Evolutionary conservation across 2,888 invertebrate species (phyloP), one percentile per base, ranked within the genome.

Genomic region (Tiliacea aurago): DNA sequence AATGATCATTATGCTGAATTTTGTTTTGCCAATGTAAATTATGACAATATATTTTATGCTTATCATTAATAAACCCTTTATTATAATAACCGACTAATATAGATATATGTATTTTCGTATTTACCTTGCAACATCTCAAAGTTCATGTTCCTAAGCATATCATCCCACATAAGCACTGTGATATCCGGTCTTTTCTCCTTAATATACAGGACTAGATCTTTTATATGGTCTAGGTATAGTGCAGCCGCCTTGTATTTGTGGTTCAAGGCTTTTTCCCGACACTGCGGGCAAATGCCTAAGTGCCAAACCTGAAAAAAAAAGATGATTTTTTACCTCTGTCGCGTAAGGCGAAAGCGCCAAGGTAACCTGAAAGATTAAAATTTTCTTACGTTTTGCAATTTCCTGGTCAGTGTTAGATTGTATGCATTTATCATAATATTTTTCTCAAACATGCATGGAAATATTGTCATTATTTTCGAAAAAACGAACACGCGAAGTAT

Each of bases 161-260:
- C 99, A 89, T 99, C 98, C 98, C 99, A 99, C 93, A 98, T 97
- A 18, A 99, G 97, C 7, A 98, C 95, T 78, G 95, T 97, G 47
- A 98, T 90, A 70, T 95, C 92, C 0, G 98, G 98, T 88, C 97
- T 97, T 53, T 95, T 96, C 70, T 96, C 97, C 87, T 97, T 97
- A 28, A 98, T 91, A 81, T 95, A 97, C 80, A 96, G 93, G 0
- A 97, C 97, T n/a, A 98, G 93, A 47, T 96, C 95, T 72, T 95
- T 93, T 11, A 98, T 96, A 90, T 98, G 98, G 74, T 97, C 97
- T 62, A 98, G 90, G 86, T 97, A 98, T 13, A 98, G 90, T 0
- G 97, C 94, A 10, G 97, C 96, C 62, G 95, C 96, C 7, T 97
- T 97, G 83, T 97, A 91, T 87, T 96, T 96, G 77, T 92, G 95